Base-by-base conservation (phyloP, 2,888 invertebrate genomes). In the Eulithis testata region DNA sequence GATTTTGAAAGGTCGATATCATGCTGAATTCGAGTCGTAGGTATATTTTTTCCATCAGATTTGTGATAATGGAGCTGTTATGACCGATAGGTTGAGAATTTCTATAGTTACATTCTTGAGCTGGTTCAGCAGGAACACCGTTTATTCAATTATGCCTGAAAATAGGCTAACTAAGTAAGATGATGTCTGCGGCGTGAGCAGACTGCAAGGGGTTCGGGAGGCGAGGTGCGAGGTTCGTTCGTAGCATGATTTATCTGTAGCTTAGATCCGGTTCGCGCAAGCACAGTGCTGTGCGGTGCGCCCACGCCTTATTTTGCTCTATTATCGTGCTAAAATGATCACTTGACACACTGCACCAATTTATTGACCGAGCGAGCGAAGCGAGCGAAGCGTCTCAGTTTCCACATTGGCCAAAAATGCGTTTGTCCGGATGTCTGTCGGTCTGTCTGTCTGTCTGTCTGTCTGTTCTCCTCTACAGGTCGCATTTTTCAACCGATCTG, bases 211-310 rank as follows among this genome's bases (percentile, higher is more conserved):
- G 66, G 65, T 56, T 59, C 51, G 69, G 74, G 73, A 73, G 71
- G 65, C 74, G 78, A 71, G 73, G 73, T 45, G 45, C 72, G 80
- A 78, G 79, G 77, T 81, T 84, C 76, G 77, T 78, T 79, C 79
- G 77, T 70, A 77, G 79, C 83, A 85, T 88, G 85, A 90, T 90
- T 90, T 91, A 91, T 91, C 87, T 81, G 78, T 75, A 74, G 76
- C 82, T 81, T 83, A 90, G 91, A 92, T 92, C 91, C 91, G 91
- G 91, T 89, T 91, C 79, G 84, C 81, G 82, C 79, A 76, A 75
- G 79, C 83, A 77, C 76, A 76, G 72, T 67, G 68, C 70, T 73
- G 75, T 77, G 69, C 21, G 77, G 78, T 77, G 80, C 86, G 79
- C 91, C 91, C 89, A 91, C 91, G 88, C 86, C 85, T 84, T 81